Conservation (phyloP, 2,113 vertebrate genomes). For the Sinocyclocheilus rhinocerous region DNA sequence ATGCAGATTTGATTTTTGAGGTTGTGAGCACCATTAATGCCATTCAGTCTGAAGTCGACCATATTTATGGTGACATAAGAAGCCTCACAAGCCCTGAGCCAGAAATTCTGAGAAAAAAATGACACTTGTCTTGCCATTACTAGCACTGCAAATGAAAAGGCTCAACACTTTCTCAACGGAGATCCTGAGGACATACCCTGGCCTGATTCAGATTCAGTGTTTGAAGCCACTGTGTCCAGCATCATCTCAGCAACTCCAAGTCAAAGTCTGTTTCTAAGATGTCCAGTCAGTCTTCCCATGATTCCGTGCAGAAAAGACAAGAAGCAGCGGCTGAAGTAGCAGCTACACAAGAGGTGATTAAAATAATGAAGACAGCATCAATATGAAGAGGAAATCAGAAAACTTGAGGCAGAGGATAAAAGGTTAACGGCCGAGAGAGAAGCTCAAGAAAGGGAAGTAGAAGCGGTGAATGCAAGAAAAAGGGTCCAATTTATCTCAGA, state of each 20-base stretch:
- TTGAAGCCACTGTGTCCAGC: constrained; percentile 24
- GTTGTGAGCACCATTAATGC: constrained; percentile 2
- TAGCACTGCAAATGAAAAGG: constrained; percentile 24
- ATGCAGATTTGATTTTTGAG: constrained; percentile 24
- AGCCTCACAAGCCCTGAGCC: constrained; percentile 23
- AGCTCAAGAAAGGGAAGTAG: constrained; percentile 45
- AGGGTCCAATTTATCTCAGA: constrained; percentile 30
- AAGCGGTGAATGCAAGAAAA: constrained; percentile 44
- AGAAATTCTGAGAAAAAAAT: constrained; percentile 35
- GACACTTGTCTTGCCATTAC: constrained; percentile 25
- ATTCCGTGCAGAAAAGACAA: constrained; percentile 9
- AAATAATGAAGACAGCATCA: constrained; percentile 44
- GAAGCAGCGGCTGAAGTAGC: constrained; percentile 37
- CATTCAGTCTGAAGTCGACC: not conserved
- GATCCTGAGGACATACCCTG: constrained; percentile 19
- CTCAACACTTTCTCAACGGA: constrained; percentile 1
- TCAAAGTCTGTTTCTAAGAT: constrained; percentile 7
- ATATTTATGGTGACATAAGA: constrained; percentile 32
- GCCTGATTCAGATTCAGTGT: constrained; percentile 48
- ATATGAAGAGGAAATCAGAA: constrained; percentile 36
- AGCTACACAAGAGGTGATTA: constrained; percentile 34
- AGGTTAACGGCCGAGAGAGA: constrained; percentile 39
- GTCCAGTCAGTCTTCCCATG: constrained; percentile 12
- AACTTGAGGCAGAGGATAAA: constrained; percentile 44
- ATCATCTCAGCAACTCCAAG: not conserved